phyloP scores from a whole-genome alignment of 2,888 invertebrate genomes.

The Quadroppia sp. region DNA sequence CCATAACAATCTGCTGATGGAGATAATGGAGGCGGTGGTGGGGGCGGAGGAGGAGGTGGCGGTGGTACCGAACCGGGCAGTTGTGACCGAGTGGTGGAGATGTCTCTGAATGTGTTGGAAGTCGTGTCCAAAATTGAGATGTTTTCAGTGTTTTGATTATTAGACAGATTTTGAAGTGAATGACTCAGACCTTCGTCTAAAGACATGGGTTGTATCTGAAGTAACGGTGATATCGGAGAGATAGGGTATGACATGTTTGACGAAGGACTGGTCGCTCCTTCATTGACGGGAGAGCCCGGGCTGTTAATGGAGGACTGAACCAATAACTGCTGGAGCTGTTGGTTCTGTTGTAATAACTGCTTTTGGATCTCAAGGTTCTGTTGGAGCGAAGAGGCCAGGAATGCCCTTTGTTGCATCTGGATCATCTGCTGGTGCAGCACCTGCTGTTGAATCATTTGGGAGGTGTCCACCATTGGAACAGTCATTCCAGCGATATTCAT shows the following conservation, averaged over 20 bases:
- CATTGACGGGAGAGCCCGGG: constrained; percentile 41
- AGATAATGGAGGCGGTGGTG: constrained; percentile 66
- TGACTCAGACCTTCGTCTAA: not conserved
- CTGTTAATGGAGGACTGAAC: constrained; percentile 53
- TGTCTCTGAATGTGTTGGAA: not conserved
- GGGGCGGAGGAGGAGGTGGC: constrained; percentile 70
- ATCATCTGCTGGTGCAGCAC: constrained; percentile 78
- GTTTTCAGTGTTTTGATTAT: not conserved
- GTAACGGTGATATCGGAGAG: constrained; percentile 57
- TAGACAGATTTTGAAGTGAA: not conserved
- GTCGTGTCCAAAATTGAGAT: not conserved
- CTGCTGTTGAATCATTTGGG: constrained; percentile 49
- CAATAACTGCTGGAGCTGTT: constrained; percentile 79
- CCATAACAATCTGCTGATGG: constrained; percentile 64
- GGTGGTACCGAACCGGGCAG: constrained; percentile 33
- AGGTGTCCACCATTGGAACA: constrained; percentile 48
- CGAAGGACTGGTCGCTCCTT: constrained; percentile 42
- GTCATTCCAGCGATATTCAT: constrained; percentile 46
- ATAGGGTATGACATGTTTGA: constrained; percentile 58
- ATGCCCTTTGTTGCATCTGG: constrained; percentile 69
- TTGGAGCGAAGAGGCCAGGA: constrained; percentile 87
- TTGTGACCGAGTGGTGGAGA: not conserved
- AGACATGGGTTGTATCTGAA: not conserved
- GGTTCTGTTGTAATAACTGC: constrained; percentile 85
- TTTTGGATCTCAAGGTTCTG: constrained; percentile 93